Percentiles rank a stretch among this genome's conserved stretches.
Conservation (phyloP, 2,888 invertebrate genomes). For the Sclerodermus sp. region DNA sequence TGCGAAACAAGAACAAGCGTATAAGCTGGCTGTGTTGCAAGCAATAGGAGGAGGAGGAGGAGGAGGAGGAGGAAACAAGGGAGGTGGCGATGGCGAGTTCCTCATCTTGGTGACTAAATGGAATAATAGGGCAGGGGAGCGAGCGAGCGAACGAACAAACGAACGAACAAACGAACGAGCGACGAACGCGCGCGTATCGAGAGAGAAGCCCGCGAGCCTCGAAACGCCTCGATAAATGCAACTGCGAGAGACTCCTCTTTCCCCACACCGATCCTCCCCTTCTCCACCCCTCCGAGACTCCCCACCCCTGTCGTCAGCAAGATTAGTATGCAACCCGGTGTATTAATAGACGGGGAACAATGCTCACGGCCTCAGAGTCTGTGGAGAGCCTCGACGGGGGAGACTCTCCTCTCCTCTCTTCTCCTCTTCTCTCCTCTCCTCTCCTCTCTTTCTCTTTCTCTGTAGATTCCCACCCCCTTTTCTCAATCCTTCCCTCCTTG, state of each 20-base stretch:
- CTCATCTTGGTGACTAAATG: slow-evolving; percentile 27
- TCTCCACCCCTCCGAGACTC: slow-evolving; percentile 14
- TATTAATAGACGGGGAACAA: slow-evolving; percentile 54
- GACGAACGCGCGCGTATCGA: slow-evolving; percentile 35
- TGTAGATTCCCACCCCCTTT: slow-evolving; percentile 9
- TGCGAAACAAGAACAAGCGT: too few species aligned
- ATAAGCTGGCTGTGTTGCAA: too few species aligned
- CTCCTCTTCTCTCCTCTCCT: neutral
- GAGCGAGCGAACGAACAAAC: too few species aligned
- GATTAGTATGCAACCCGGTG: slow-evolving; percentile 53
- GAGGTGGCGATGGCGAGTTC: neutral
- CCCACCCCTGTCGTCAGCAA: slow-evolving; percentile 16
- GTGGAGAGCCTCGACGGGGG: slow-evolving; percentile 30
- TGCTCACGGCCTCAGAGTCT: slow-evolving; percentile 48
- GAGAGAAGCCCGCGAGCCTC: slow-evolving; percentile 28
- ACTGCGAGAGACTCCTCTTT: slow-evolving; percentile 22
- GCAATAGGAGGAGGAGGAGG: too few species aligned
- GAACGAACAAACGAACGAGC: too few species aligned
- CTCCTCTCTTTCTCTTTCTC: slow-evolving; percentile 3
- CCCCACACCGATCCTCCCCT: slow-evolving; percentile 6
- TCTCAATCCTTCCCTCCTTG: slow-evolving; percentile 6
- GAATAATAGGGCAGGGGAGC: slow-evolving; percentile 46
- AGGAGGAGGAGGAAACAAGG: too few species aligned
- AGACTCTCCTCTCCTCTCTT: slow-evolving; percentile 4
- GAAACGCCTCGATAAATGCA: slow-evolving; percentile 43